Evolutionary conservation across 2,113 vertebrate genomes (phyloP), one percentile per base, ranked within the genome.

Genomic region (Apteryx owenii): DNA sequence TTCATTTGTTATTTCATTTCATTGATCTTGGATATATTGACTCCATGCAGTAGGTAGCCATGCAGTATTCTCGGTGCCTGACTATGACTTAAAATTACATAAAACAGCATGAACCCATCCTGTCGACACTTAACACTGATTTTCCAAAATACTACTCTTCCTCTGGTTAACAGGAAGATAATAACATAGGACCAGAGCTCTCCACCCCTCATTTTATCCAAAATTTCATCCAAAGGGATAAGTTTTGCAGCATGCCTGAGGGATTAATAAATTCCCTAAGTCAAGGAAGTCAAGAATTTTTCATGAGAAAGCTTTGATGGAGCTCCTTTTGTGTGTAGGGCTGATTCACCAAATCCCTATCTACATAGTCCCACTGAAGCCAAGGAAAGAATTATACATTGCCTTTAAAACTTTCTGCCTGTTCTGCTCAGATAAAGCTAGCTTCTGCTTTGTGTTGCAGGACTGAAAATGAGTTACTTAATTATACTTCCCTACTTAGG

Each of bases 391-490:
- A 5, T 73, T 68, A 72, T 5, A 6, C 10, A 19, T 38, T 92
- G 90, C 72, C 64, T 60, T 22, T 50, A 38, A 19, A 81, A 29
- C 8, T 25, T 78, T 18, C 16, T 65, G 12, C 12, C 60, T 73
- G 12, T 23, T n/a, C 9, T 76, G 13, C n/a, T 75, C 38, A 26
- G 33, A 33, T 29, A 48, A 70, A 78, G 5, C 42, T 51, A 51
- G 10, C 1, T 10, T 2, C 1, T 64, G 36, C 7, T 81, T 81
- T 23, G 5, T 33, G 53, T 1, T 8, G 46, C 38, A 54, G 12
- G 8, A 54, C 25, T 77, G 36, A 69, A 53, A 36, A 9, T 10
- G 36, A 81, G 7, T 26, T 80, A 61, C 15, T 10, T 18, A 73
- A 65, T 44, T 81, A 70, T 61, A 20, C 10, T 70, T 78, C 21